Base-by-base conservation (phyloP, 2,113 vertebrate genomes). In the Perccottus glenii region DNA sequence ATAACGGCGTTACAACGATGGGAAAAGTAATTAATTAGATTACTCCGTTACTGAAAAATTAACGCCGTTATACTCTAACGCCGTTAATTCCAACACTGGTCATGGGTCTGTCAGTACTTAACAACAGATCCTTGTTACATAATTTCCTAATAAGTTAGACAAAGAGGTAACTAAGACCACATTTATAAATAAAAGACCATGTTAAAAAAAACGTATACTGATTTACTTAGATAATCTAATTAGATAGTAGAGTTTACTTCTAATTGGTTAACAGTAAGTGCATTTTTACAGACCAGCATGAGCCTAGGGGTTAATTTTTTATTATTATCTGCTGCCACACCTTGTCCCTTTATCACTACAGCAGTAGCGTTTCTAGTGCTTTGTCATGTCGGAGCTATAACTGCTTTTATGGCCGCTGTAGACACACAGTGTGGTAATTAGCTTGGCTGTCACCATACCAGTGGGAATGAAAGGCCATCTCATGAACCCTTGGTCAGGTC, bases 371-470 rank as follows among this genome's bases (percentile, higher is more conserved):
- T 49, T 58, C 63, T 52, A 57, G 59, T 71, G 67, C 78, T 88
- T 85, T 82, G 84, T 88, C 86, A 84, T 85, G 80, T 67, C 9
- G 43, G 60, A 59, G 77, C 77, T 52, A 48, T 77, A 77, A 89
- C 67, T 85, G 66, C 77, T 71, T 89, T 89, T 83, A 88, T 67
- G 77, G 69, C 76, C 19, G 62, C 70, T 76, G 32, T 81, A 86
- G 70, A 66, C 67, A 60, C 82, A 77, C 80, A 50, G 66, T 55
- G 77, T 76, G 68, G 87, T 90, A 90, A 92, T 91, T 90, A 90
- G 87, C 70, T 67, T 9, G 59, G 47, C 70, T 78, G 85, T 79
- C 86, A 70, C 83, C 86, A 78, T 55, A 78, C 64, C 49, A 27
- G 60, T 81, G 77, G 80, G 75, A 80, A 89, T 82, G 70, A 87